These are phyloP conservation scores for Tachina grossa DNA, from an alignment of 2,888 invertebrate genomes.

Conservation along the genomic window DNA sequence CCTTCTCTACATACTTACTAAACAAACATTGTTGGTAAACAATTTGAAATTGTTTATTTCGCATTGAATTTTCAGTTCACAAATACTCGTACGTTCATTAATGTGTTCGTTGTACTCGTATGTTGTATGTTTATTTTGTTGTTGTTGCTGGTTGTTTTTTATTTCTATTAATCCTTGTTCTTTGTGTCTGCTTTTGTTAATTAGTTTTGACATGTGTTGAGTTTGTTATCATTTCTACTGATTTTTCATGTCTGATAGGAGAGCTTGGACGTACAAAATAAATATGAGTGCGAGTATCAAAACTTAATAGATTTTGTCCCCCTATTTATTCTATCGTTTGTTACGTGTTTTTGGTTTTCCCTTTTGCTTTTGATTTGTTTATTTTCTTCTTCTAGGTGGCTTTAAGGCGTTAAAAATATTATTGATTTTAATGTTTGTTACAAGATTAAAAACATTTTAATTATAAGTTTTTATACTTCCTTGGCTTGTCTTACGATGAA, in stretches of 20 bases:
- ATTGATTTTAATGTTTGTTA: slow-evolving; percentile 47
- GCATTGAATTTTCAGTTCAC: slow-evolving; percentile 27
- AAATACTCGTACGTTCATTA: background rate
- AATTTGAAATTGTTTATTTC: slow-evolving; percentile 63
- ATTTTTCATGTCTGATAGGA: slow-evolving; percentile 66
- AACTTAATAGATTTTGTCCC: slow-evolving; percentile 26
- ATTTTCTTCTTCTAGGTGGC: slow-evolving; percentile 6
- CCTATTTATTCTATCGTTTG: slow-evolving; percentile 23
- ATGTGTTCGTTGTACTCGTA: slow-evolving; percentile 35
- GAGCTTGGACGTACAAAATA: slow-evolving; percentile 29
- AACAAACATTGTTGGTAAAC: slow-evolving; percentile 47
- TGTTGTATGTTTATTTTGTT: slow-evolving; percentile 38
- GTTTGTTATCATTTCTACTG: slow-evolving; percentile 68
- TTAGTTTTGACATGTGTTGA: slow-evolving; percentile 72
- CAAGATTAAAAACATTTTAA: slow-evolving; percentile 42
- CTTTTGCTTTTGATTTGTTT: slow-evolving; percentile 27
- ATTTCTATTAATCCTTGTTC: slow-evolving; percentile 57
- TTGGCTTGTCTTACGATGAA: slow-evolving; percentile 8
- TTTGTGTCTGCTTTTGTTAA: slow-evolving; percentile 71
- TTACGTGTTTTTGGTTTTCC: slow-evolving; percentile 36
- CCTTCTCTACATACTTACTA: background rate
- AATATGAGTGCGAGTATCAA: slow-evolving; percentile 43
- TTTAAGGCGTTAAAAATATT: slow-evolving; percentile 36
- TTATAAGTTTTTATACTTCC: slow-evolving; percentile 4
- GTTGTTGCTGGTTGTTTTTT: background rate